Conservation (phyloP, 2,797 vertebrate genomes). For the Pseudochirops cupreus region DNA sequence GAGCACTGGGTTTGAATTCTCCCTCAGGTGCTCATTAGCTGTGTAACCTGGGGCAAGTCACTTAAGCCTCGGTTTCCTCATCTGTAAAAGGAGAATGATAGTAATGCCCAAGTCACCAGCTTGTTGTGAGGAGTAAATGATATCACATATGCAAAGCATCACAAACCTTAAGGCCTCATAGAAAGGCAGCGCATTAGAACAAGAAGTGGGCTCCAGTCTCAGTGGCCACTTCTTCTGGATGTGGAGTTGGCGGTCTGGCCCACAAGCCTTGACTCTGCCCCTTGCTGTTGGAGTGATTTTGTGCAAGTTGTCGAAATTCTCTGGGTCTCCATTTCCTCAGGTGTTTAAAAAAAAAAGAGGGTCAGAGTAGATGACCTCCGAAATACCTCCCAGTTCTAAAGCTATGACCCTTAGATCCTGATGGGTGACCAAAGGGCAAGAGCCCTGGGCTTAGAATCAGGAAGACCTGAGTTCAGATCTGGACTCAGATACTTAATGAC, state of each 20-base stretch:
- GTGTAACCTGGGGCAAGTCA: neutral
- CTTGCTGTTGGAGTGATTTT: neutral
- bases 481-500: neutral
- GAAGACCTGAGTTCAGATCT: neutral
- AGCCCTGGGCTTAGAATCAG: neutral
- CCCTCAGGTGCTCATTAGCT: neutral
- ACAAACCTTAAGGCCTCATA: neutral
- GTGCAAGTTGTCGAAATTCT: neutral
- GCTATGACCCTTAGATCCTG: neutral
- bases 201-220: neutral
- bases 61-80: neutral
- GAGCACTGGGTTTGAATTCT: neutral
- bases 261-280: neutral
- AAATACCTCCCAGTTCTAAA: neutral
- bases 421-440: neutral
- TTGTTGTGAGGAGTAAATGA: neutral
- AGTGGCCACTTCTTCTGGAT: neutral
- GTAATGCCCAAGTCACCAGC: neutral
- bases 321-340: neutral
- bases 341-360: neutral
- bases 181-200: neutral
- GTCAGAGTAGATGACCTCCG: neutral
- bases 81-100: neutral
- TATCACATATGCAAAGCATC: neutral
- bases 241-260: neutral